Evolutionary conservation across 2,113 vertebrate species (phyloP).

Genomic region (Pangasianodon hypophthalmus): DNA sequence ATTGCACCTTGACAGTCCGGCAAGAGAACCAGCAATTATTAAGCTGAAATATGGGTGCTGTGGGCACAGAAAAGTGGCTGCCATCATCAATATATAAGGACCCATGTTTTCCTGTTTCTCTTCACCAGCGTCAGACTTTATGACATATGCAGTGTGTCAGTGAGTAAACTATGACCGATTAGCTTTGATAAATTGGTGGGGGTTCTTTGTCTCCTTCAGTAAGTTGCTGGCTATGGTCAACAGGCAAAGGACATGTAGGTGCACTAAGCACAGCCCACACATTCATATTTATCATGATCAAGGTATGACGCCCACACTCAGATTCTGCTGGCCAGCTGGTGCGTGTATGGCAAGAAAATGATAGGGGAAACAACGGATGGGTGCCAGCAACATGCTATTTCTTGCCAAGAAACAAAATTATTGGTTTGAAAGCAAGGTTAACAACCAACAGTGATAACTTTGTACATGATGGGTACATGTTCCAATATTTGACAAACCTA

Average conservation of each 20-base stretch:
- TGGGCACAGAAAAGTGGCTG: constrained; percentile 33
- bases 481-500: constrained; percentile 1
- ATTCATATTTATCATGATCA: constrained; percentile 52
- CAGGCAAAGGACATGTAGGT: constrained; percentile 38
- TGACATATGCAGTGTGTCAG: constrained; percentile 63
- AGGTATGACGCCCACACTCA: constrained; percentile 30
- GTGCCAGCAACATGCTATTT: background rate
- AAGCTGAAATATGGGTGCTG: background rate
- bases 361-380: constrained; percentile 10
- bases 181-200: constrained; percentile 65
- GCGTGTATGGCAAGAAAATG: constrained; percentile 13
- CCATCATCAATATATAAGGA: constrained; percentile 51
- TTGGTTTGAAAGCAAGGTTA: constrained; percentile 8
- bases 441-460: background rate
- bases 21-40: background rate
- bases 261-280: constrained; percentile 39
- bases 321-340: constrained; percentile 21
- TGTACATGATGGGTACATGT: background rate
- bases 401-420: constrained; percentile 11
- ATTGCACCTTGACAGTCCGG: background rate
- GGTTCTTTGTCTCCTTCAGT: constrained; percentile 50
- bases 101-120: constrained; percentile 31
- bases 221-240: constrained; percentile 47
- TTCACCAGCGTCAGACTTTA: constrained; percentile 39
- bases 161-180: constrained; percentile 69